Base-by-base conservation (phyloP, 1,140 invertebrate species). In the Pogonomyrmex barbatus region DNA sequence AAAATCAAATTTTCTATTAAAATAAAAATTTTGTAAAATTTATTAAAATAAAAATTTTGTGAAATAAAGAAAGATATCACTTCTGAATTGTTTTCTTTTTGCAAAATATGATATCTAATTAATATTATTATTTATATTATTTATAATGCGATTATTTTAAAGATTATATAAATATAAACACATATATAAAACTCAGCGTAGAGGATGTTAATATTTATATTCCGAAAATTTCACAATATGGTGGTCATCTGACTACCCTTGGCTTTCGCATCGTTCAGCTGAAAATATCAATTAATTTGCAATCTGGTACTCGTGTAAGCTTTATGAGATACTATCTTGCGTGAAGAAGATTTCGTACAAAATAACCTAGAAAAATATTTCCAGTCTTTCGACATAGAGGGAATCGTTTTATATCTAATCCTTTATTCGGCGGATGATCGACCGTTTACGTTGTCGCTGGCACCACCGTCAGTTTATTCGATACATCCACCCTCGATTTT, bases 401-500 rank as follows among this genome's bases (percentile, higher is more conserved):
- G 45, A 50, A 60, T 39, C 30, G 68, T 73, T 83, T 60, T 47
- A 58, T 82, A 68, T 12, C 45, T 68, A 82, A 75, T 73, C 42
- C 68, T 60, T 75, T 75, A 75, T 73, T 83, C 79, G 68, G 54
- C 42, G 42, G 30, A 73, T 75, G 68, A 83, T 50, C 70, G 79
- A 73, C 68, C 30, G 33, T 81, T 81, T n/a, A 47, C 45, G 63
- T 83, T 83, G 79, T 75, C 68, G n/a, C 65, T 62, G 65, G 65
- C 47, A 71, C 42, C 47, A 47, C 54, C 24, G 30, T 73, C 83
- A 42, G 63, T 62, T 85, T 86, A 86, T 81, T 70, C 75, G 83
- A 67, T 79, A 89, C 67, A 68, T 89, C 17, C 83, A 58, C 70
- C 83, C 79, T 89, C 76, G 58, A 86, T 86, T 89, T 86, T 56